Percentiles rank a stretch among this genome's conserved stretches.
These are phyloP conservation scores for Caenorhabditis uteleia DNA, from an alignment of 2,888 invertebrate species.

Conservation along the genomic window DNA sequence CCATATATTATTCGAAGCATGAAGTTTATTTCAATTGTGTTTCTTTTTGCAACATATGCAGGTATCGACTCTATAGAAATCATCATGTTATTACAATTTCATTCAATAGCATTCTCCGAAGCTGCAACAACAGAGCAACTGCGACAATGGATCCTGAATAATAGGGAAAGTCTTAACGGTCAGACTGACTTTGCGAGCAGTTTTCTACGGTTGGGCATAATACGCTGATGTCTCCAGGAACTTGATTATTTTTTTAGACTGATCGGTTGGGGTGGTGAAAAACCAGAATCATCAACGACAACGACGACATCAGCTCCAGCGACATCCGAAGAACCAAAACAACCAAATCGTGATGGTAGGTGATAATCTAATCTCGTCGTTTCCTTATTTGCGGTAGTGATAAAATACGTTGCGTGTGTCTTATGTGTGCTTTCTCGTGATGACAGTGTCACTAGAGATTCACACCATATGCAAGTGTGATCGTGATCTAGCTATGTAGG, in stretches of 20 bases:
- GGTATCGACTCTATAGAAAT: background rate
- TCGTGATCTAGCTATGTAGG: background rate
- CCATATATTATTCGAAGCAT: background rate
- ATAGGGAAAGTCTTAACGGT: slow-evolving; percentile 50
- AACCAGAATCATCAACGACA: slow-evolving; percentile 9
- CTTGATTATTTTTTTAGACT: slow-evolving; percentile 34
- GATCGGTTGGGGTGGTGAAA: slow-evolving; percentile 37
- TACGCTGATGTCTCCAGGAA: background rate
- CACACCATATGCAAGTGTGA: background rate
- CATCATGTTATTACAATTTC: background rate
- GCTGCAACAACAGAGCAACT: slow-evolving; percentile 63
- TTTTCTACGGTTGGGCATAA: slow-evolving; percentile 38
- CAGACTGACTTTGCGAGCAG: slow-evolving; percentile 58
- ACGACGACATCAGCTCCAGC: slow-evolving; percentile 13
- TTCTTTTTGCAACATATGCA: background rate
- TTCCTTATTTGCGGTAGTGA: slow-evolving; percentile 20
- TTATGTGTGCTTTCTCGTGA: too few relatives aligned
- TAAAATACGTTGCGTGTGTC: slow-evolving; percentile 16
- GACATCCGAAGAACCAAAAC: slow-evolving; percentile 15
- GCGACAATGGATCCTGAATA: slow-evolving; percentile 62
- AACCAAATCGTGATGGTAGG: slow-evolving; percentile 36
- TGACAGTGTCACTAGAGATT: slow-evolving; percentile 4
- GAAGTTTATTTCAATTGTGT: background rate
- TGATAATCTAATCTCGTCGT: slow-evolving; percentile 11
- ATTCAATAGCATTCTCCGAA: too few relatives aligned